These are phyloP conservation scores for Acromyrmex charruanus DNA, from an alignment of 1,140 invertebrate genomes.

Conservation along the genomic window DNA sequence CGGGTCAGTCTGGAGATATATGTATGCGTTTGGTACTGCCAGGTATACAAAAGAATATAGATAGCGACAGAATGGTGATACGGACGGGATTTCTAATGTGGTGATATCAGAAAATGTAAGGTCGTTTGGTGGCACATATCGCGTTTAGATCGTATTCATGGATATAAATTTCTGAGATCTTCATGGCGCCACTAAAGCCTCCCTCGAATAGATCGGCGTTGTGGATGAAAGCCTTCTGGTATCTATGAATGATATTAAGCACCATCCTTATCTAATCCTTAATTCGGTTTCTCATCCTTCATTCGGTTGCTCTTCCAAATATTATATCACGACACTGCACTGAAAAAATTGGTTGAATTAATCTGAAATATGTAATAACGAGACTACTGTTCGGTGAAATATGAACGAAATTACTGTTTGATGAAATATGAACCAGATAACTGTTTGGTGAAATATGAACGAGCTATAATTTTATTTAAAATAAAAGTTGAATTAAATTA, in stretches of 20 bases:
- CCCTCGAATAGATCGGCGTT: neutral
- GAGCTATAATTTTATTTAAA: too few species aligned
- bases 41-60: conserved; percentile 14
- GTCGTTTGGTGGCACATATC: conserved; percentile 38
- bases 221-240: neutral
- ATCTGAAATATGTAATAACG: too few species aligned
- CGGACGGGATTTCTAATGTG: conserved; percentile 28
- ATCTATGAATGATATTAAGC: conserved; percentile 24
- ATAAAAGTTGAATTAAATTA: too few species aligned
- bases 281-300: neutral
- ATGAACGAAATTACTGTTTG: too few species aligned
- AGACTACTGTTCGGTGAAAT: too few species aligned
- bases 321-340: neutral
- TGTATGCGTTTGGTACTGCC: too few species aligned
- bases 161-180: conserved; percentile 58
- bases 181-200: conserved; percentile 29
- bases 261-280: conserved; percentile 10
- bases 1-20: conserved; percentile 15
- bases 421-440: too few species aligned
- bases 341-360: too few species aligned
- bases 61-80: neutral
- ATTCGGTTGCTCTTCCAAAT: neutral
- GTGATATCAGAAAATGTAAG: conserved; percentile 41
- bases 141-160: conserved; percentile 45
- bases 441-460: too few species aligned